A percentile compares a stretch with the other conserved stretches of the same genome.
These are phyloP conservation scores for Piaya cayana DNA, from an alignment of 2,113 vertebrate genomes.

Conservation along the genomic window DNA sequence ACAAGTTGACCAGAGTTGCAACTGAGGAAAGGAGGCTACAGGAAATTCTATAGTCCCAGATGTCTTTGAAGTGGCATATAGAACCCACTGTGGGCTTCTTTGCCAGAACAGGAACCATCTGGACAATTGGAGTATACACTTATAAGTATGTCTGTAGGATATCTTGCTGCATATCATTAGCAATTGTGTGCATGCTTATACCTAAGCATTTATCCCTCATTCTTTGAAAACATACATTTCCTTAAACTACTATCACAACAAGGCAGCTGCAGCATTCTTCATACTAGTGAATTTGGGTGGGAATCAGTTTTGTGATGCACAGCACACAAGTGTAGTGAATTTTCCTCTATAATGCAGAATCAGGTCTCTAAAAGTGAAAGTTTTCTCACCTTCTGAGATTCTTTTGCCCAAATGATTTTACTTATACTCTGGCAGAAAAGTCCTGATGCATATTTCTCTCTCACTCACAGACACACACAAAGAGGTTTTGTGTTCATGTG, in stretches of 20 bases:
- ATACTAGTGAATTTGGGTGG: neutral
- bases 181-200: neutral
- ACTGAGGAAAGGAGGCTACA: neutral
- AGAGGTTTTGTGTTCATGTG: neutral
- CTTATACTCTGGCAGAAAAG: neutral
- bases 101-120: neutral
- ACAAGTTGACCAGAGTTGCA: neutral
- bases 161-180: neutral
- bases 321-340: accelerated
- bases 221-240: neutral
- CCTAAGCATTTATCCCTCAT: neutral
- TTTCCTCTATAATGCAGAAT: neutral
- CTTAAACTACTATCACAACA: neutral
- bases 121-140: neutral
- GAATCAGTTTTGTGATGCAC: neutral
- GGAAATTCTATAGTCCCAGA: neutral
- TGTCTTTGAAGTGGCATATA: neutral
- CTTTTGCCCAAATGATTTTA: neutral
- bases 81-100: neutral
- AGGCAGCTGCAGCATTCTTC: neutral
- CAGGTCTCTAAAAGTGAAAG: neutral
- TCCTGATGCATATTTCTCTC: neutral
- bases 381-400: neutral
- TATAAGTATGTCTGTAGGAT: neutral
- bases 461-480: too few species aligned